phyloP scores from a whole-genome alignment of 2,113 vertebrate species.

The Ciconia boyciana region DNA sequence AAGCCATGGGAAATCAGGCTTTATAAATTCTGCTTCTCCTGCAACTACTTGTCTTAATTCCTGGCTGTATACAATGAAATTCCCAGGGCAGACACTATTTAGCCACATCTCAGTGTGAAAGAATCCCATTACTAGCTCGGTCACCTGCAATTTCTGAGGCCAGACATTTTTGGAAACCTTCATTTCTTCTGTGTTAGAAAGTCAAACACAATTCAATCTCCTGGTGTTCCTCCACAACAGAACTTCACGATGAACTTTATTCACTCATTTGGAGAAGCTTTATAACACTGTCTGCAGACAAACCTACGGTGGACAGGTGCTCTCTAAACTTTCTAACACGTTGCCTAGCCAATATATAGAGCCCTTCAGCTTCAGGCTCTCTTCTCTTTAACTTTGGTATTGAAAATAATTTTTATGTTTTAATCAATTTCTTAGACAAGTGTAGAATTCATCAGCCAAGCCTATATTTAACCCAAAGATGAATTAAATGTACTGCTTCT shows the following conservation, averaged over 20 bases:
- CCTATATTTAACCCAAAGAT: background rate
- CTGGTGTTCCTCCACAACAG: fast-evolving
- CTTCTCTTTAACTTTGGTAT: background rate
- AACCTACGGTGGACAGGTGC: background rate
- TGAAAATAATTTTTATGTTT: background rate
- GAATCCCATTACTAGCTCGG: background rate
- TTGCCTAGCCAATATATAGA: background rate
- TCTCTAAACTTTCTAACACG: background rate
- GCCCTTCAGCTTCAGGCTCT: background rate
- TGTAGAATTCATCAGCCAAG: background rate
- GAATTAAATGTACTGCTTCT: background rate
- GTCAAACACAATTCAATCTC: background rate
- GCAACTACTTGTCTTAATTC: background rate
- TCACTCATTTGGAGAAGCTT: background rate
- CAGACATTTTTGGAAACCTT: background rate
- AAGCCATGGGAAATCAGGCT: background rate
- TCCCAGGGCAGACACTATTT: background rate
- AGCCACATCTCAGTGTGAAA: background rate
- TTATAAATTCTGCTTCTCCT: background rate
- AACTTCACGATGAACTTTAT: background rate
- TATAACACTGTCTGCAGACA: background rate
- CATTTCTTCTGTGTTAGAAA: background rate
- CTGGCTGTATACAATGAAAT: background rate
- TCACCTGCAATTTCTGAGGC: background rate
- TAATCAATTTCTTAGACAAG: background rate